Base-by-base conservation (phyloP, 2,113 vertebrate genomes). In the Periophthalmodon schlosseri region DNA sequence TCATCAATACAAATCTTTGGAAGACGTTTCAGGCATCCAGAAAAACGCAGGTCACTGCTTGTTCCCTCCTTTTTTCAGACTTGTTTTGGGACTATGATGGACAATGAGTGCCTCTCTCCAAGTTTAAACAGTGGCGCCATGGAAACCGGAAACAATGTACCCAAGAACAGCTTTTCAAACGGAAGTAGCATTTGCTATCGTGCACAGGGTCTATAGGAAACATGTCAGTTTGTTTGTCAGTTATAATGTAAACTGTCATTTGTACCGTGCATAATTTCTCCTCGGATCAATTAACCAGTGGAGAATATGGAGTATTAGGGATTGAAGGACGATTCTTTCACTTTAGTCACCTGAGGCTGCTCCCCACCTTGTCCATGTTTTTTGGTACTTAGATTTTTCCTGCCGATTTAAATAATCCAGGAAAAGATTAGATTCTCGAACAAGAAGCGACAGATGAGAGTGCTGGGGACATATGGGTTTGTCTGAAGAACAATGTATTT, bases 341-440 rank as follows among this genome's bases (percentile, higher is more conserved):
- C 18, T 75, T 68, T 52, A 71, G 76, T 75, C 50, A 18, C n/a
- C 33, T 56, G 16, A 5, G 2, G 6, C 57, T 68, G 49, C 10
- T 18, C 39, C 9, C 39, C 68, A 34, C 73, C 63, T 64, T 20
- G 70, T 60, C 69, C 8, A 60, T 49, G 49, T 74, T 70, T 69
- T 83, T 76, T 34, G 68, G 36, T 47, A 64, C 73, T 83, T 75
- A 86, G 78, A 85, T 84, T 77, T 58, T 77, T 52, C 14, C 69
- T 78, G 70, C 74, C 80, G 78, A 84, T 86, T 84, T 64, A 67
- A 76, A 78, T 57, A 84, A 77, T 54, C 49, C 47, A 52, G 77
- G 77, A 34, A 84, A 82, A 73, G 73, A 84, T 63, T 72, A 75
- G 76, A 57, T 49, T 36, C 63, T 33, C 39, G 54, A 81, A 84